phyloP scores from a whole-genome alignment of 2,888 invertebrate species.

The Orgyia antiqua region DNA sequence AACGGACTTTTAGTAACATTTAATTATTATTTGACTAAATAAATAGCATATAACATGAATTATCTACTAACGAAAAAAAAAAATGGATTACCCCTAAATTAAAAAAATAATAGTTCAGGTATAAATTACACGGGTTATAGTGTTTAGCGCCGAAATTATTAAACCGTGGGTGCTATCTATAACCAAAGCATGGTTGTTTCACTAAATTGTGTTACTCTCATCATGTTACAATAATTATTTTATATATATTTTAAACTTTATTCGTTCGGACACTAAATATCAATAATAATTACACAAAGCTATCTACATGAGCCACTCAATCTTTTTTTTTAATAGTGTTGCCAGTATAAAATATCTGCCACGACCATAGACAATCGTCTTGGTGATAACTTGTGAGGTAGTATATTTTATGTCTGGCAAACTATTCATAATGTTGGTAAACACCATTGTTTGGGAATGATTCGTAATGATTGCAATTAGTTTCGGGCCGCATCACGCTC shows the following conservation, averaged over 20 bases:
- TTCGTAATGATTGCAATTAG: conserved; percentile 63
- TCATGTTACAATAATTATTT: conserved; percentile 46
- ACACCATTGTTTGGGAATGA: conserved; percentile 68
- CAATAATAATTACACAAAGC: conserved; percentile 75
- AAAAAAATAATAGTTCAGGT: conserved; percentile 43
- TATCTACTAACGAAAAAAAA: conserved; percentile 54
- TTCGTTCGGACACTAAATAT: conserved; percentile 70
- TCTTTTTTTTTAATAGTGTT: conserved; percentile 42
- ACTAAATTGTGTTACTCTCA: conserved; percentile 41
- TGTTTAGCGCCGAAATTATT: conserved; percentile 52
- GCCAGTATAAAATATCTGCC: conserved; percentile 31
- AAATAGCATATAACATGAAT: conserved; percentile 70
- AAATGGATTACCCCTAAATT: conserved; percentile 40
- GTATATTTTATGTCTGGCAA: conserved; percentile 45
- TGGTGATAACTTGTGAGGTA: conserved; percentile 21
- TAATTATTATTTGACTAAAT: conserved; percentile 50
- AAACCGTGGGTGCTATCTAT: conserved; percentile 47
- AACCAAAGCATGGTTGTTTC: conserved; percentile 47
- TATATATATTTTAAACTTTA: conserved; percentile 35
- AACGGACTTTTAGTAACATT: conserved; percentile 36
- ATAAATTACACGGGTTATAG: conserved; percentile 49
- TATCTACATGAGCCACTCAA: conserved; percentile 75
- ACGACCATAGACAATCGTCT: conserved; percentile 19
- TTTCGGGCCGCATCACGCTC: conserved; percentile 52
- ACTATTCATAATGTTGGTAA: conserved; percentile 41